Conservation (phyloP, 1,140 invertebrate species). For the Drosophila melanogaster region DNA sequence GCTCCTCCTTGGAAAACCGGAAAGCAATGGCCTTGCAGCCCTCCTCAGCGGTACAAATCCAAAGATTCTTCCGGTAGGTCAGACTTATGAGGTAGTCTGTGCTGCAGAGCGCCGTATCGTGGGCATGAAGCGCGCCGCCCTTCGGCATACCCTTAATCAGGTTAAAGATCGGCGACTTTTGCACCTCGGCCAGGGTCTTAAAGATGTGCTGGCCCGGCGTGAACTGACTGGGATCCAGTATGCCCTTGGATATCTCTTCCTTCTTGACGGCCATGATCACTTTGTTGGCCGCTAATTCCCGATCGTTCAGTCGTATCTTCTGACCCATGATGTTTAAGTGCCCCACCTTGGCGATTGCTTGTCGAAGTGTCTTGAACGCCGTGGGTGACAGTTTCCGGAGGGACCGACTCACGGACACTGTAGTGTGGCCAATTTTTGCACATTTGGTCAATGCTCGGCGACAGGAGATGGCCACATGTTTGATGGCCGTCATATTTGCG, state of each 20-base stretch:
- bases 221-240: conserved; percentile 46
- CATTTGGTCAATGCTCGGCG: conserved; percentile 7
- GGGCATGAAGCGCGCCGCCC: conserved; percentile 90
- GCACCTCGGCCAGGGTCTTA: conserved; percentile 86
- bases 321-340: conserved; percentile 22
- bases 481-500: neutral
- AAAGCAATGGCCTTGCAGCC: conserved; percentile 69
- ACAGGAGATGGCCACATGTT: neutral
- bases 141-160: conserved; percentile 89
- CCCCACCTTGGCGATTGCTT: conserved; percentile 27
- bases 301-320: conserved; percentile 19
- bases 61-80: conserved; percentile 60
- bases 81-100: conserved; percentile 85
- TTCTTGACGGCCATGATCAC: conserved; percentile 45
- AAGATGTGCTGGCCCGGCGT: conserved; percentile 87
- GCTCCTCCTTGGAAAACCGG: conserved; percentile 81
- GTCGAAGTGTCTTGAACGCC: conserved; percentile 34
- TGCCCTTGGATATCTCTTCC: conserved; percentile 31
- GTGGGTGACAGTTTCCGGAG: conserved; percentile 36
- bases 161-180: conserved; percentile 88
- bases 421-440: neutral
- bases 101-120: conserved; percentile 88
- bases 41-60: conserved; percentile 57
- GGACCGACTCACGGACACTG: conserved; percentile 28
- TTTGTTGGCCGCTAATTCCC: conserved; percentile 52